Evolutionary conservation across 2,113 vertebrate species (phyloP).

Genomic region (Passer domesticus): DNA sequence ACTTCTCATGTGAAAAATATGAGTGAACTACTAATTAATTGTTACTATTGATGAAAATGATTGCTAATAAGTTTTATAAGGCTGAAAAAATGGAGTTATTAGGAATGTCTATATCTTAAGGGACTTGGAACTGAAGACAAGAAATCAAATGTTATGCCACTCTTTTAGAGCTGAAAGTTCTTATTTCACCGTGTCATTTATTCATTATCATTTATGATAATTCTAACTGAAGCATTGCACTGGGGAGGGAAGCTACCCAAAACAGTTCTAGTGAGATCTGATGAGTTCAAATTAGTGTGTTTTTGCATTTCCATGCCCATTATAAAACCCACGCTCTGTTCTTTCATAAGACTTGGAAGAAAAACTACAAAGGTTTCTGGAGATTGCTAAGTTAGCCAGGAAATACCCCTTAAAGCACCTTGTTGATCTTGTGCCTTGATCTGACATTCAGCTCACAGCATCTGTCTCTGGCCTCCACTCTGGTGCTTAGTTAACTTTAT

Average conservation of each 20-base stretch:
- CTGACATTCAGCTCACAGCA: background rate
- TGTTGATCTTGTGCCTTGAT: slow-evolving; percentile 1
- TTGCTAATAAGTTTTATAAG: background rate
- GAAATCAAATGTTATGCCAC: background rate
- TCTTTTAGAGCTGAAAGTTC: background rate
- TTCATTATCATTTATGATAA: background rate
- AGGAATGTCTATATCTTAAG: background rate
- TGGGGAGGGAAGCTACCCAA: background rate
- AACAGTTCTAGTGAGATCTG: background rate
- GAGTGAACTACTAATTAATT: background rate
- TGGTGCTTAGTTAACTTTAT: slow-evolving; percentile 18
- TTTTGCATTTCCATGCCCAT: background rate
- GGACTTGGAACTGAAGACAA: background rate
- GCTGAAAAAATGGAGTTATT: background rate
- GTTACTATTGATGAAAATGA: background rate
- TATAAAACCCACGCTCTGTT: background rate
- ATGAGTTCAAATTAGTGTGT: background rate
- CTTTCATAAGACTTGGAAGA: background rate
- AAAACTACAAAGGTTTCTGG: background rate
- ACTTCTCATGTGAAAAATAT: background rate
- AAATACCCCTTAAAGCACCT: slow-evolving; percentile 24
- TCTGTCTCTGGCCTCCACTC: background rate
- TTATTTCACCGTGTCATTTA: background rate
- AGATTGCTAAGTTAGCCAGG: slow-evolving; percentile 1
- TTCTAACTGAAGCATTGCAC: background rate